A percentile compares a stretch with the other conserved stretches of the same genome.
These are phyloP conservation scores for Magallana nippona DNA, from an alignment of 2,888 invertebrate genomes.

Conservation along the genomic window DNA sequence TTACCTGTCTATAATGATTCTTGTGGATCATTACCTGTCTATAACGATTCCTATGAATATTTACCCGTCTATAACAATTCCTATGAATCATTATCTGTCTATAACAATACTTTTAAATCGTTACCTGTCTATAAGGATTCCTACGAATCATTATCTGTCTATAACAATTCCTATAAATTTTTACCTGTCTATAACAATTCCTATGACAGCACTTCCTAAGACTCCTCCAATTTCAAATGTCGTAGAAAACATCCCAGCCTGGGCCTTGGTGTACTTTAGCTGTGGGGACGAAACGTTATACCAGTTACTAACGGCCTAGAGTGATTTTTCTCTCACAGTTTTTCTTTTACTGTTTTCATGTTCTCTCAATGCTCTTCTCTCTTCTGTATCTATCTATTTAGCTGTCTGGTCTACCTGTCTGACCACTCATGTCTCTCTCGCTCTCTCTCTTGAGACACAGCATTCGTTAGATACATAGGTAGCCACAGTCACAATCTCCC, in stretches of 20 bases:
- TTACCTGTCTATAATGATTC: too few relatives aligned
- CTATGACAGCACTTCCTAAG: slow-evolving; percentile 80
- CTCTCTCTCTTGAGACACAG: neutral
- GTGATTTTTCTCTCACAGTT: too few relatives aligned
- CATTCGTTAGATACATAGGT: neutral
- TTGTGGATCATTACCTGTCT: too few relatives aligned
- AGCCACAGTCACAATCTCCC: neutral
- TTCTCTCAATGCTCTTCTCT: too few relatives aligned
- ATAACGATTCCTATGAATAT: too few relatives aligned
- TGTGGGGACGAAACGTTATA: slow-evolving; percentile 54
- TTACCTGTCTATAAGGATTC: neutral
- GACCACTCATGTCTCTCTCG: neutral
- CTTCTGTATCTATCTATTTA: too few relatives aligned
- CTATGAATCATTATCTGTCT: neutral
- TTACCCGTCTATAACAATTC: too few relatives aligned
- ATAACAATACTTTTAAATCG: neutral
- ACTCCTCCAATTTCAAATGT: slow-evolving; percentile 82
- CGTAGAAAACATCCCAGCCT: slow-evolving; percentile 81
- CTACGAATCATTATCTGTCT: neutral
- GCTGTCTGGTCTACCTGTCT: too few relatives aligned
- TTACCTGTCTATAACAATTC: slow-evolving; percentile 67
- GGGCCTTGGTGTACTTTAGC: slow-evolving; percentile 78
- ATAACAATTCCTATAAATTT: neutral
- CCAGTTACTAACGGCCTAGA: too few relatives aligned
- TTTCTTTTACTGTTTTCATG: too few relatives aligned